phyloP scores from a whole-genome alignment of 1,140 invertebrate species.

The Rhopalosiphum padi region DNA sequence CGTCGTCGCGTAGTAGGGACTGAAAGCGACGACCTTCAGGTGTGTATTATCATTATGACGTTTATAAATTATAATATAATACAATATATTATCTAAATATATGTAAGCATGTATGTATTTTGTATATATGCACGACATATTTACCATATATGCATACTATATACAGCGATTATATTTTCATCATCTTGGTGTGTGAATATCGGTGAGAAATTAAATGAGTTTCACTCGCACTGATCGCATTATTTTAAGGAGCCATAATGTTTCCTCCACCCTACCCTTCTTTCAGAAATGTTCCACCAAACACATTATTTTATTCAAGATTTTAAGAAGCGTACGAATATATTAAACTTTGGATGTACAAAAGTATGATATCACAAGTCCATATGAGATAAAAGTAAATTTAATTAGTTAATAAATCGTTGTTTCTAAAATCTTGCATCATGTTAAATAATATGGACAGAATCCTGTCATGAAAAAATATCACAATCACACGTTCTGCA shows the following conservation, averaged over 20 bases:
- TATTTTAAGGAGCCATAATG: not conserved
- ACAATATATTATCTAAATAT: not conserved
- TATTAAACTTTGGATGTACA: not conserved
- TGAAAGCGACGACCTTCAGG: slow-evolving; percentile 8
- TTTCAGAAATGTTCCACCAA: not conserved
- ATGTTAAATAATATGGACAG: not conserved
- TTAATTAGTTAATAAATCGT: not conserved
- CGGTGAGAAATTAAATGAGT: not conserved
- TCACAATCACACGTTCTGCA: not conserved
- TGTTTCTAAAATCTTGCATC: not conserved
- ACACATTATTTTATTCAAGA: too few relatives aligned
- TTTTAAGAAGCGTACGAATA: too few relatives aligned
- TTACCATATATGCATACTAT: not conserved
- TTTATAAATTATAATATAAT: not conserved
- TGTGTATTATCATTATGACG: slow-evolving; percentile 8
- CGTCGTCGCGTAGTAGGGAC: not conserved
- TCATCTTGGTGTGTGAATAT: not conserved
- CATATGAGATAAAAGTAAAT: not conserved
- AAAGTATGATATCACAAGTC: not conserved
- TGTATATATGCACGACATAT: not conserved
- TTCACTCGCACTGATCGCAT: not conserved
- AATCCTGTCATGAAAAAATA: not conserved
- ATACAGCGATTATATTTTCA: not conserved
- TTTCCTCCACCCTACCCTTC: not conserved
- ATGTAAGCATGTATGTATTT: not conserved